Evolutionary conservation across 2,888 invertebrate species (phyloP).

Genomic region (Platycheirus rosarum): DNA sequence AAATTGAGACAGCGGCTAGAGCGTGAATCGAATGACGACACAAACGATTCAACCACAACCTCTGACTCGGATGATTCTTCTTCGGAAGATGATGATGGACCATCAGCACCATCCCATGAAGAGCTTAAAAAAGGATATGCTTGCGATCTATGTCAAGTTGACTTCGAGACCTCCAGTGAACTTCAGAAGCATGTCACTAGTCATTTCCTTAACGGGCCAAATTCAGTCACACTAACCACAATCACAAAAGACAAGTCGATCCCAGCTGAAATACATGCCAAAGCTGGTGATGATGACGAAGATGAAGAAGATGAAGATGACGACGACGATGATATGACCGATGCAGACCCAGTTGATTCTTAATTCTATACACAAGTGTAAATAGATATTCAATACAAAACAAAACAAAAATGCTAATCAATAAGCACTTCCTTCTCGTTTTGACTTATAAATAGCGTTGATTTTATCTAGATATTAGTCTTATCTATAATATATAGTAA

Average conservation of each 20-base stretch:
- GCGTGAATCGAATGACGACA: slow-evolving; percentile 70
- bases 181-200: slow-evolving; percentile 82
- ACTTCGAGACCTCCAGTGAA: slow-evolving; percentile 81
- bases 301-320: slow-evolving; percentile 39
- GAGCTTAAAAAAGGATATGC: slow-evolving; percentile 78
- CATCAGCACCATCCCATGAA: slow-evolving; percentile 14
- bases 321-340: slow-evolving; percentile 56
- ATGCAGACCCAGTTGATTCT: slow-evolving; percentile 48
- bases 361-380: slow-evolving; percentile 59
- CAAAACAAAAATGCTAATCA: slow-evolving; percentile 33
- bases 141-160: slow-evolving; percentile 82
- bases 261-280: slow-evolving; percentile 45
- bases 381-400: slow-evolving; percentile 38
- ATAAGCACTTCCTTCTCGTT: slow-evolving; percentile 53
- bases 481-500: slow-evolving; percentile 18
- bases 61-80: slow-evolving; percentile 62
- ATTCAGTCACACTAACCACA: slow-evolving; percentile 78
- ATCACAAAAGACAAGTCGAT: slow-evolving; percentile 75
- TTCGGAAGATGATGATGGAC: slow-evolving; percentile 75
- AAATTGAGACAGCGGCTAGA: slow-evolving; percentile 75
- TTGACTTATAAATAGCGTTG: slow-evolving; percentile 63
- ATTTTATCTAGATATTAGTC: slow-evolving; percentile 52
- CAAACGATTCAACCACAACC: slow-evolving; percentile 66
- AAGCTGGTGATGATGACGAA: slow-evolving; percentile 10
- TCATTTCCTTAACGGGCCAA: slow-evolving; percentile 82